phyloP scores from a whole-genome alignment of 2,888 invertebrate species.

The Ferrisia virgata region DNA sequence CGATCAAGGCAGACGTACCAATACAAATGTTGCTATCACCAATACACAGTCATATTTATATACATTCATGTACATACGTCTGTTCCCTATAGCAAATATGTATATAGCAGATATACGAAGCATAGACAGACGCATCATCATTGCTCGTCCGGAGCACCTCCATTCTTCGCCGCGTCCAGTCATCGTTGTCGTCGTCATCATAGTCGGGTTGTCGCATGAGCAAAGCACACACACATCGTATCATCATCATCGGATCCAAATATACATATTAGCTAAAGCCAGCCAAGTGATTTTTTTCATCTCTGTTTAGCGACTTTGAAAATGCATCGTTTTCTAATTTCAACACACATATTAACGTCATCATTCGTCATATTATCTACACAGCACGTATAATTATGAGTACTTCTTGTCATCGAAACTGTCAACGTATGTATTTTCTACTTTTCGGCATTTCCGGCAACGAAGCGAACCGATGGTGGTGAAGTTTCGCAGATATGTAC shows the following conservation, averaged over 20 bases:
- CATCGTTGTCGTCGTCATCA: too few relatives aligned
- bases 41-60: not conserved
- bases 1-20: constrained; percentile 44
- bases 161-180: not conserved
- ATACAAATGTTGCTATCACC: not conserved
- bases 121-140: not conserved
- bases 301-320: not conserved
- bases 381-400: too few relatives aligned
- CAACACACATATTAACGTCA: too few relatives aligned
- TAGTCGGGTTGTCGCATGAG: not conserved
- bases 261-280: too few relatives aligned
- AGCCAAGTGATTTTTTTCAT: not conserved
- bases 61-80: not conserved
- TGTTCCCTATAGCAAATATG: not conserved
- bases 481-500: too few relatives aligned
- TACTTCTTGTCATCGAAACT: not conserved
- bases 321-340: not conserved
- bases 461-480: too few relatives aligned
- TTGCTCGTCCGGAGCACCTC: not conserved
- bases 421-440: not conserved
- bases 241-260: too few relatives aligned
- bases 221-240: not conserved
- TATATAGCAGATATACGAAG: too few relatives aligned
- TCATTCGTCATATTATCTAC: not conserved
- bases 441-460: not conserved